Evolutionary conservation across 2,113 vertebrate genomes (phyloP).

Genomic region (Epinephelus fuscoguttatus): DNA sequence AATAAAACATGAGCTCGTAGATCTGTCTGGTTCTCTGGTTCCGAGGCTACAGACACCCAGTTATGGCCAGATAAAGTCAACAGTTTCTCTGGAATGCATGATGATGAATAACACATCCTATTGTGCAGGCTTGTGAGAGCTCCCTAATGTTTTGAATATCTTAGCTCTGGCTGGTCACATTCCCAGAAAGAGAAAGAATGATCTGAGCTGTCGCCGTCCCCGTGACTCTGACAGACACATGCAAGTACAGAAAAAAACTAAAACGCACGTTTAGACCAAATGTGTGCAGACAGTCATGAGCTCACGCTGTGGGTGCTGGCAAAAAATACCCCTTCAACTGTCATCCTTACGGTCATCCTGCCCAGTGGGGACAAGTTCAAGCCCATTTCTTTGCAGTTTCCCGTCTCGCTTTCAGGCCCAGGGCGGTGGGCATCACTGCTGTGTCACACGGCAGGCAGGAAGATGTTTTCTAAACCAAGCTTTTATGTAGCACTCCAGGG

Average conservation of each 20-base stretch:
- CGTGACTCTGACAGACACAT: not conserved
- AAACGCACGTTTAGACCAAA: not conserved
- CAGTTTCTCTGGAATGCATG: not conserved
- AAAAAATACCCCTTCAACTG: conserved; percentile 6
- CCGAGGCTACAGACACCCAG: not conserved
- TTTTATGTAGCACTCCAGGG: conserved; percentile 60
- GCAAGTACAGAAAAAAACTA: not conserved
- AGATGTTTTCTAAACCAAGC: conserved; percentile 49
- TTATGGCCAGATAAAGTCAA: not conserved
- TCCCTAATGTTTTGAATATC: conserved; percentile 17
- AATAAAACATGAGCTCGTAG: too few relatives aligned
- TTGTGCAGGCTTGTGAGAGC: conserved; percentile 1
- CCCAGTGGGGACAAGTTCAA: conserved; percentile 32
- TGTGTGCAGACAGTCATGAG: not conserved
- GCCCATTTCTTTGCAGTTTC: conserved; percentile 23
- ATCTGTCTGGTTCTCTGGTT: too few relatives aligned
- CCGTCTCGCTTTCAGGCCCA: conserved; percentile 24
- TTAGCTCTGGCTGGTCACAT: not conserved
- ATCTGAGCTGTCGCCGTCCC: not conserved
- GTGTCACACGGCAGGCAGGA: conserved; percentile 52
- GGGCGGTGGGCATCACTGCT: conserved; percentile 16
- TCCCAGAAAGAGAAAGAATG: conserved; percentile 14
- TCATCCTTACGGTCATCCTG: conserved; percentile 20
- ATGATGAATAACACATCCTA: conserved; percentile 23
- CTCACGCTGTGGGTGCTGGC: conserved; percentile 19